Evolutionary conservation across 2,888 invertebrate species (phyloP), one percentile per base, ranked within the genome.

Genomic region (Acholoe squamosa): DNA sequence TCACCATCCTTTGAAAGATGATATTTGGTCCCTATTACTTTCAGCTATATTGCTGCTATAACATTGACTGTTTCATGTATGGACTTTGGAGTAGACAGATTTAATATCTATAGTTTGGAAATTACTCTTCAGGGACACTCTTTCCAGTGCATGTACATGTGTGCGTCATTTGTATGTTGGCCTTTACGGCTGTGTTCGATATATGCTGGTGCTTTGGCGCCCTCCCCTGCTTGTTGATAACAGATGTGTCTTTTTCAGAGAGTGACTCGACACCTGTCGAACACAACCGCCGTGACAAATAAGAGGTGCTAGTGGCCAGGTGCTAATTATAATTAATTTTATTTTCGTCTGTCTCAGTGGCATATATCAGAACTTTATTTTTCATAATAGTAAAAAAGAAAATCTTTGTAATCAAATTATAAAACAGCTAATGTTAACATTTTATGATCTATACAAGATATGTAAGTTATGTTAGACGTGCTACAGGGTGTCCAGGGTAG

Each of bases 221-320:
- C 86, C 86, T 56, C 54, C 54, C 84, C 56, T 86, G 52, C 86
- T 33, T 86, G 54, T 86, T 86, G 86, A 31, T 86, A 86, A 86
- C 86, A 14, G 54, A 86, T 86, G 56, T 86, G 31, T 86, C 86
- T 86, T 86, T 86, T 86, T 86, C 86, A 86, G 86, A 86, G 54
- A 52, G 54, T 54, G 86, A 86, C 28, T 86, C 86, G 86, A 86
- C 86, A 54, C 86, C 54, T 52, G 56, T 86, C 86, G 86, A 86
- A 54, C 86, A 86, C 25, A 86, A 14, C 31, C 86, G 86, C 54
- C 86, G 86, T 86, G 86, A 86, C 86, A 86, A 86, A 54, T 86
- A 86, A 86, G 86, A 86, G 86, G 86, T 86, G 86, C 86, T 86
- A 86, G 19, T 54, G 25, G 54, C 54, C 86, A 86, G 86, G 86